A percentile compares a stretch with the other conserved stretches of the same genome.
Evolutionary conservation across 2,113 vertebrate species (phyloP).

Genomic region (Lagopus muta): DNA sequence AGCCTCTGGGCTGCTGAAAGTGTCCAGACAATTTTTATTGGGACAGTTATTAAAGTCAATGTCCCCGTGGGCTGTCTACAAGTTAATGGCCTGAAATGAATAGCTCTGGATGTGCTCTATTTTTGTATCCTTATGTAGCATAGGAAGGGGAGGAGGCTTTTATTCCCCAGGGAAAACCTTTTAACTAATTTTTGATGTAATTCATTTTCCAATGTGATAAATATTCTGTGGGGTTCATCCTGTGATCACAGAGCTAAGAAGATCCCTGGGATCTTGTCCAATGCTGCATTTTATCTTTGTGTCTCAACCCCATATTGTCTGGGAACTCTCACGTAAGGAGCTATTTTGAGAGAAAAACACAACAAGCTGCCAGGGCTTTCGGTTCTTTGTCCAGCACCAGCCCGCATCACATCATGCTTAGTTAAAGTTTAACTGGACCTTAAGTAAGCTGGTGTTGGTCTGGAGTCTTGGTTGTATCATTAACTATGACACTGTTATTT

Average conservation of each 20-base stretch:
- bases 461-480: neutral
- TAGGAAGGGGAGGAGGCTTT: neutral
- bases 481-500: neutral
- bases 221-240: neutral
- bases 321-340: neutral
- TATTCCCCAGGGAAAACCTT: neutral
- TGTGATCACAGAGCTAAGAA: neutral
- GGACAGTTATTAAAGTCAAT: neutral
- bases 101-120: neutral
- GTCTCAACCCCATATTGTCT: neutral
- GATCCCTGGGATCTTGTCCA: slow-evolving; percentile 1
- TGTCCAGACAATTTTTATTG: accelerated
- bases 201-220: accelerated
- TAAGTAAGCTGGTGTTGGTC: neutral
- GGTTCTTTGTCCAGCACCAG: neutral
- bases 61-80: accelerated
- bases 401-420: neutral
- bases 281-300: neutral
- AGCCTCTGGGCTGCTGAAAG: neutral
- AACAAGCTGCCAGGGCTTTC: neutral
- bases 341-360: neutral
- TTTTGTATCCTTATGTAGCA: neutral
- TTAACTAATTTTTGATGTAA: neutral
- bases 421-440: neutral
- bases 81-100: neutral